Base-by-base conservation (phyloP, 2,888 invertebrate genomes). In the Lacanobia wlatinum region DNA sequence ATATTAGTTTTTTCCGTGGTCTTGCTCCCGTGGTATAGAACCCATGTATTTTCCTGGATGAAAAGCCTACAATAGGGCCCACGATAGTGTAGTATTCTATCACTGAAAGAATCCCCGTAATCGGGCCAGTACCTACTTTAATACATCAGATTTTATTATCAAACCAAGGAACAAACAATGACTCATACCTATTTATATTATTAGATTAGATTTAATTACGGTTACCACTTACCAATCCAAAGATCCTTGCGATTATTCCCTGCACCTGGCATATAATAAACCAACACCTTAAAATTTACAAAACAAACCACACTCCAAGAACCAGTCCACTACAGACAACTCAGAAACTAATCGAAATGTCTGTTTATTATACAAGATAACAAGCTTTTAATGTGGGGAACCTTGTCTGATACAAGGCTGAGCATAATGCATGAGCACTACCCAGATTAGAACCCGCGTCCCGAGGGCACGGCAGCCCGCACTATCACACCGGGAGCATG, bases 351-450 rank as follows among this genome's bases (percentile, higher is more conserved):
- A 78, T 84, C 69, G 71, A 77, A 56, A 61, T 23, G 64, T 84
- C 84, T 84, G 84, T 81, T 84, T 81, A 83, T 52, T 85, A 83
- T 80, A 70, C 69, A 0, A 78, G 86, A 84, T 85, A 85, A 72
- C 71, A 64, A 23, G 84, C 84, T 85, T 84, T 76, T 85, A 85
- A 83, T 81, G 70, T 62, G 56, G 21, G 10, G 21, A 68, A 60
- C 61, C 74, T 70, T 59, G 74, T 55, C 56, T 65, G 67, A 66
- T 82, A 78, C 70, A 21, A 4, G 58, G 70, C 14, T 16, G 2
- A 7, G 59, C 82, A 84, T 84, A 84, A 85, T 85, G 70, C 74
- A 85, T 76, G 79, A 83, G 80, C 87, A 84, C 83, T 86, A 83
- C 70, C 73, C 73, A 77, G 85, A 86, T 86, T 86, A 86, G 85